These are phyloP conservation scores for Drosophila teissieri DNA, from an alignment of 1,140 invertebrate species.

Conservation along the genomic window DNA sequence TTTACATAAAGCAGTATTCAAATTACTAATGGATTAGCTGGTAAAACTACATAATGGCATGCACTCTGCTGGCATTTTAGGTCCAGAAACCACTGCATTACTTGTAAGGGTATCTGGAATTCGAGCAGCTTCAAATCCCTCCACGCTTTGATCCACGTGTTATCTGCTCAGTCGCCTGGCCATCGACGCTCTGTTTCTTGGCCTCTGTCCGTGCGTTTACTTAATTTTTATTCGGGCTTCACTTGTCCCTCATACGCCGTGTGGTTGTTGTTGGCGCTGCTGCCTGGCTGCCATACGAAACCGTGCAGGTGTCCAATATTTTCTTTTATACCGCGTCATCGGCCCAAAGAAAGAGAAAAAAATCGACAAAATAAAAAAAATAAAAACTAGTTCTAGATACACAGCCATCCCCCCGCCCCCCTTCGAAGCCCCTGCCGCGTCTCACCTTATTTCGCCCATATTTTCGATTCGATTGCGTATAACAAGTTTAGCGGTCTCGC, in stretches of 20 bases:
- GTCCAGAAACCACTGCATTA: not conserved
- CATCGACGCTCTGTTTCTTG: constrained; percentile 17
- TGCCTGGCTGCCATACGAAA: constrained; percentile 64
- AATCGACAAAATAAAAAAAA: constrained; percentile 35
- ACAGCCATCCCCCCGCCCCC: constrained; percentile 40
- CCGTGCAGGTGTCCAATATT: constrained; percentile 84
- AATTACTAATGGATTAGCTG: too few species aligned
- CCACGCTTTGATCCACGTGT: constrained; percentile 7
- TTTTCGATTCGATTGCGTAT: constrained; percentile 81
- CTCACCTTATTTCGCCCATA: constrained; percentile 73
- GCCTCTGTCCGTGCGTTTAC: constrained; percentile 56
- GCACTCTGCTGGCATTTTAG: not conserved
- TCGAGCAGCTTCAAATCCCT: not conserved
- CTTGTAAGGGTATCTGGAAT: constrained; percentile 1
- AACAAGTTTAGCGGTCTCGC: constrained; percentile 72
- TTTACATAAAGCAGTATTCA: too few species aligned
- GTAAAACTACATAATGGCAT: too few species aligned
- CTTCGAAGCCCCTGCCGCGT: not conserved
- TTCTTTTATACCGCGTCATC: constrained; percentile 78
- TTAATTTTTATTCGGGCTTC: constrained; percentile 65
- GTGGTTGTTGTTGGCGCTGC: constrained; percentile 29
- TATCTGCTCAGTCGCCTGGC: constrained; percentile 32
- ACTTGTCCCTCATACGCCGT: constrained; percentile 69
- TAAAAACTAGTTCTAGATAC: constrained; percentile 83
- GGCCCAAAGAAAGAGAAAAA: constrained; percentile 34